phyloP scores from a whole-genome alignment of 2,888 invertebrate genomes.

The Acanthosepion esculentum region DNA sequence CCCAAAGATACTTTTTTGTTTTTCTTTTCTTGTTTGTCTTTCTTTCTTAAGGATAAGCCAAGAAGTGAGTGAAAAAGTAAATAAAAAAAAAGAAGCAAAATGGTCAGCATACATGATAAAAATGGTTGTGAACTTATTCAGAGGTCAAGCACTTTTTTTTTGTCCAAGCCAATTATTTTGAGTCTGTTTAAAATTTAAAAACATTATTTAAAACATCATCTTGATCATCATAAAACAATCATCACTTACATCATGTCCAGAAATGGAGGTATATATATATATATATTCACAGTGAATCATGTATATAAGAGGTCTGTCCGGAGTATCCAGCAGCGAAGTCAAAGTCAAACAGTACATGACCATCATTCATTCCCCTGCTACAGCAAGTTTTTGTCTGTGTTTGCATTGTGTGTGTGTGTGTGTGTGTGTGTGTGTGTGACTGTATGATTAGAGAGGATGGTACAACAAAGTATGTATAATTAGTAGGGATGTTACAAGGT shows the following conservation, averaged over 20 bases:
- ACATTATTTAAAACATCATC: conserved; percentile 14
- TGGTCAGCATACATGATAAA: conserved; percentile 21
- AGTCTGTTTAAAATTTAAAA: not conserved
- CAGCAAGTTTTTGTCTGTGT: not conserved
- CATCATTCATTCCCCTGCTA: conserved; percentile 33
- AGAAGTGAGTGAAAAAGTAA: not conserved
- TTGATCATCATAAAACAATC: conserved; percentile 20
- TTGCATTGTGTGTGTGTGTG: not conserved
- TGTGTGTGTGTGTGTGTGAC: not conserved
- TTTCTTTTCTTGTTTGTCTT: conserved; percentile 16
- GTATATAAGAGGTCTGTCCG: conserved; percentile 1
- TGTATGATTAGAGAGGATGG: not conserved
- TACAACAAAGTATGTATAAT: not conserved
- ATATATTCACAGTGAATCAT: conserved; percentile 13
- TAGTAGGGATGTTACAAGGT: not conserved
- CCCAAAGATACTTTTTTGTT: not conserved
- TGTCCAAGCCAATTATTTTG: not conserved
- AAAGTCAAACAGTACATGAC: conserved; percentile 14
- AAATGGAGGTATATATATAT: not conserved
- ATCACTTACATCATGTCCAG: conserved; percentile 7
- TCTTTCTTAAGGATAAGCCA: conserved; percentile 8
- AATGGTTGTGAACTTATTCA: conserved; percentile 8
- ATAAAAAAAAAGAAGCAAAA: not conserved
- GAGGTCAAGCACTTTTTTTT: conserved; percentile 1
- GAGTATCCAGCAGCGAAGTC: conserved; percentile 15